These are phyloP conservation scores for Pteromalus puparum DNA, from an alignment of 1,140 invertebrate species.

Conservation along the genomic window DNA sequence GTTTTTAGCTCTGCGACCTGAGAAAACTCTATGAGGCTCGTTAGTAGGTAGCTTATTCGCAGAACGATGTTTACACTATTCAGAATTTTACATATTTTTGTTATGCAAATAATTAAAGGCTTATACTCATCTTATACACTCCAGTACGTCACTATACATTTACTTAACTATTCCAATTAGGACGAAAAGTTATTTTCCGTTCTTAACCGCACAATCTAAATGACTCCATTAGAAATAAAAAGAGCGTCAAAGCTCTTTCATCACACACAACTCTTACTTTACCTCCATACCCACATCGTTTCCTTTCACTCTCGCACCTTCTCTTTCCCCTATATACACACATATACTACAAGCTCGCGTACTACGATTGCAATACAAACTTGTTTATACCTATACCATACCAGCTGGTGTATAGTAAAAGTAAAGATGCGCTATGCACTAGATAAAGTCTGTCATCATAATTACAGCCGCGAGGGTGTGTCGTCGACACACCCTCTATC, in stretches of 20 bases:
- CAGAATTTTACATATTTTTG: too few species aligned
- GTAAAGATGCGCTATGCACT: not conserved
- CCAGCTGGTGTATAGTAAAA: not conserved
- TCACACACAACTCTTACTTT: not conserved
- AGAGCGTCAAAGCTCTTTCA: not conserved
- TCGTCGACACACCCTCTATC: slow-evolving; percentile 11
- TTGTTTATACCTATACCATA: not conserved
- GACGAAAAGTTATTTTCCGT: too few species aligned
- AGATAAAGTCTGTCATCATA: not conserved
- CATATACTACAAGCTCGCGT: not conserved
- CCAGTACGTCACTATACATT: too few species aligned
- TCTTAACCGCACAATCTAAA: too few species aligned
- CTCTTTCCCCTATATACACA: not conserved
- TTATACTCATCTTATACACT: too few species aligned
- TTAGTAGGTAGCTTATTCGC: too few species aligned
- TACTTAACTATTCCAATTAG: too few species aligned
- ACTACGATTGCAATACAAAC: not conserved
- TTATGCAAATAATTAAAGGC: too few species aligned
- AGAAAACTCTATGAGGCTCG: not conserved
- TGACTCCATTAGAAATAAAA: not conserved
- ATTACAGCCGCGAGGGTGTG: not conserved
- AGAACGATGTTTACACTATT: too few species aligned
- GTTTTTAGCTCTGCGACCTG: not conserved
- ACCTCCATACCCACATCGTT: not conserved
- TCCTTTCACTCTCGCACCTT: not conserved